These are phyloP conservation scores for Lucilia sericata DNA, from an alignment of 1,140 invertebrate genomes.

Conservation along the genomic window DNA sequence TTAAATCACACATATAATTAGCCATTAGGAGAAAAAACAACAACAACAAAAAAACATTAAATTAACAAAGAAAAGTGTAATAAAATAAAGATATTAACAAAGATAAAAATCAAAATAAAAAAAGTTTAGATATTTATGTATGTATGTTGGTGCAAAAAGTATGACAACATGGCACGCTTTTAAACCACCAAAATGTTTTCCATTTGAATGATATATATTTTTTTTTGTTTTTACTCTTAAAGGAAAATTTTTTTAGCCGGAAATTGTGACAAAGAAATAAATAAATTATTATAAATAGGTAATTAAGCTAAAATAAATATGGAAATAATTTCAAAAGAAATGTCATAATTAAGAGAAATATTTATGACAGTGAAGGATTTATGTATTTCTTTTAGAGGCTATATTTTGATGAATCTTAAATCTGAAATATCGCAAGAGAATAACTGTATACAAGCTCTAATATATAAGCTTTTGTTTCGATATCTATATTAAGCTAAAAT, in stretches of 20 bases:
- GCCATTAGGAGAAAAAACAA: background rate
- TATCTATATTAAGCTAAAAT: no score
- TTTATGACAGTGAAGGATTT: no score
- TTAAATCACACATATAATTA: slow-evolving; percentile 27
- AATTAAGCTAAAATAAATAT: background rate
- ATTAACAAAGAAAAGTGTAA: background rate
- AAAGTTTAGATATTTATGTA: background rate
- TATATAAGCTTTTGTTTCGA: no score
- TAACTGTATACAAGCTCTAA: no score
- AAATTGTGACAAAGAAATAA: background rate
- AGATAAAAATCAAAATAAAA: background rate
- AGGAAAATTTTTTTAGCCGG: slow-evolving; percentile 10
- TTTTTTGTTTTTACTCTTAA: background rate
- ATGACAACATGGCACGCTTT: slow-evolving; percentile 1
- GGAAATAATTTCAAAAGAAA: background rate
- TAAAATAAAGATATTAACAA: background rate
- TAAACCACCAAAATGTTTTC: background rate
- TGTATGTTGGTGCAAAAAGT: background rate
- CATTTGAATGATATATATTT: no score
- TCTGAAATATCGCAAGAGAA: no score
- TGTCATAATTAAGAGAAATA: no score
- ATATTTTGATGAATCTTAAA: no score
- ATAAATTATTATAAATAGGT: slow-evolving; percentile 13
- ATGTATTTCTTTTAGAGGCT: no score
- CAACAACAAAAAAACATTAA: background rate